Evolutionary conservation across 2,797 vertebrate species (phyloP).

Genomic region (Bovichtus diacanthus): DNA sequence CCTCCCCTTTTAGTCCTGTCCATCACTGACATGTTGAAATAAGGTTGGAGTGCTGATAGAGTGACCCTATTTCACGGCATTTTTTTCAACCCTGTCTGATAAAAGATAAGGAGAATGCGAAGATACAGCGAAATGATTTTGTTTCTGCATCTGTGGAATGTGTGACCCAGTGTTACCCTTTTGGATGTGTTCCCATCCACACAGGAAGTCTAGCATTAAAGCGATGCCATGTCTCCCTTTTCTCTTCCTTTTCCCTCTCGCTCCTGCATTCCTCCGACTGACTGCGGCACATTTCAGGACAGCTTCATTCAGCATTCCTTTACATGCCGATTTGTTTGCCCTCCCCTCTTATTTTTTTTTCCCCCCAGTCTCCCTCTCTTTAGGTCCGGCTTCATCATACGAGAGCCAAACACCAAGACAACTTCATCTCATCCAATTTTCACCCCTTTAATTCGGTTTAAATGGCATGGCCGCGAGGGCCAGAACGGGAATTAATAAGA

Average conservation of each 20-base stretch:
- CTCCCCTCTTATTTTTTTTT: slow-evolving; percentile 43
- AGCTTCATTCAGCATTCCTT: slow-evolving; percentile 80
- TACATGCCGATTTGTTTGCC: slow-evolving; percentile 68
- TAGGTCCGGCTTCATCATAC: slow-evolving; percentile 69
- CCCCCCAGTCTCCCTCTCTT: slow-evolving; percentile 54
- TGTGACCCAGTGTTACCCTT: slow-evolving; percentile 71
- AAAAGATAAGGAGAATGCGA: slow-evolving; percentile 44
- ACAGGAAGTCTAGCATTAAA: slow-evolving; percentile 81
- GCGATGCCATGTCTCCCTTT: slow-evolving; percentile 60
- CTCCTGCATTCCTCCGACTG: slow-evolving; percentile 62
- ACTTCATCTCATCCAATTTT: slow-evolving; percentile 84
- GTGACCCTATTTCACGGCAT: slow-evolving; percentile 41
- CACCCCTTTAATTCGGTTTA: slow-evolving; percentile 84
- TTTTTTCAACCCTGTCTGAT: slow-evolving; percentile 46
- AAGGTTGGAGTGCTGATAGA: slow-evolving; percentile 42
- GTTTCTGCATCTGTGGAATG: slow-evolving; percentile 73
- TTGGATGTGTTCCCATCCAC: slow-evolving; percentile 74
- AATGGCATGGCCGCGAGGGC: slow-evolving; percentile 77
- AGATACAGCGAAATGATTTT: slow-evolving; percentile 47
- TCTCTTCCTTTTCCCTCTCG: slow-evolving; percentile 2
- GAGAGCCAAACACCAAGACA: slow-evolving; percentile 72
- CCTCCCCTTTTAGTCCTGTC: slow-evolving; percentile 33
- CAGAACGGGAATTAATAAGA: slow-evolving; percentile 83
- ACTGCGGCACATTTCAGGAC: slow-evolving; percentile 70
- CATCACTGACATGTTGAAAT: slow-evolving; percentile 46